Evolutionary conservation across 1,140 invertebrate genomes (phyloP), one percentile per base, ranked within the genome.

Genomic region (Dolichoris vasculosae): DNA sequence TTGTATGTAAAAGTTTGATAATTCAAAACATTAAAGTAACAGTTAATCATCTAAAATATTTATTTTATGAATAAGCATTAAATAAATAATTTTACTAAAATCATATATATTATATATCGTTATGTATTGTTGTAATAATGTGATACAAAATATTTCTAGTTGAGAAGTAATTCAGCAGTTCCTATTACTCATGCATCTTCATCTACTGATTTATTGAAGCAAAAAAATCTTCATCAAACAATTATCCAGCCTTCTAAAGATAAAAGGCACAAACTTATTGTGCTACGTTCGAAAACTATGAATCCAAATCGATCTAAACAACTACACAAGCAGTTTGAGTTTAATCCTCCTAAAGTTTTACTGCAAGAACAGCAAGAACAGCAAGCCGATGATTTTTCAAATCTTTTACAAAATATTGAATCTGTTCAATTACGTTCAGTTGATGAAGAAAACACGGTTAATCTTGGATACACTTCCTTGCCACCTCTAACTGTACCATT

Each of bases 401-500:
- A 92, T 86, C 90, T 95, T 84, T 94, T 95, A 84, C 94, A 95
- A 85, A 94, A 95, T 87, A 92, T 95, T 86, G 95, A 95, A 88
- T 95, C 95, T 89, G 93, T 95, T 83, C 94, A 95, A 85, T 92
- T 94, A n/a, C 94, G 95, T 86, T 94, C 95, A 67, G 93, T 94
- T 79, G 94, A 95, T 89, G 94, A 92, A 88, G 92, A 92, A 86
- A 92, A 91, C 20, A 38, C 38, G 38, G 17, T 23, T 0, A 69
- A 69, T 38, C 11, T 43, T 92, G 85, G 77, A 2, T 92, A 89
- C 48, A 90, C 89, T 55, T 96, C 96, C 15, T 96, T 96, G 23
- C 96, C 96, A 30, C 96, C 96, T 35, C 97, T 96, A 38, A 97
- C 96, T 23, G 96, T 96, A 2, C 96, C 96, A 26, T 91, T 97